phyloP scores from a whole-genome alignment of 2,888 invertebrate species.

The Drosophila nr. fundita region DNA sequence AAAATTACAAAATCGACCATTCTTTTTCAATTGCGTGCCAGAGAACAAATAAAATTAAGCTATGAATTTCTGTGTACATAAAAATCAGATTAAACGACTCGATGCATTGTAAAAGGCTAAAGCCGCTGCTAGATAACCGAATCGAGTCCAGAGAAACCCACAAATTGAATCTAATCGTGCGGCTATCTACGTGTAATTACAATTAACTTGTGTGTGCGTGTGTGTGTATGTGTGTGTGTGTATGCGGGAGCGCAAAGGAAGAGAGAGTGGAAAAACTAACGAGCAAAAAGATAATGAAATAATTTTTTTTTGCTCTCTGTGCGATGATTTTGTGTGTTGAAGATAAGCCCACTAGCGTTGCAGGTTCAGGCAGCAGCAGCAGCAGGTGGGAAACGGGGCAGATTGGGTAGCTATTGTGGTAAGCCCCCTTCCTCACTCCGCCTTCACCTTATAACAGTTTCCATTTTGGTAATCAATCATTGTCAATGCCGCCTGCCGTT shows the following conservation, averaged over 20 bases:
- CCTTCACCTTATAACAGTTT: slow-evolving; percentile 50
- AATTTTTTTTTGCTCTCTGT: slow-evolving; percentile 29
- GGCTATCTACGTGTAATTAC: slow-evolving; percentile 79
- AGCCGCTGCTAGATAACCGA: slow-evolving; percentile 46
- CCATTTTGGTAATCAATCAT: slow-evolving; percentile 81
- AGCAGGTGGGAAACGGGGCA: slow-evolving; percentile 14
- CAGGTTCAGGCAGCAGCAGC: slow-evolving; percentile 36
- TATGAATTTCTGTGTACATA: slow-evolving; percentile 36
- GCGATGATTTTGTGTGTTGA: slow-evolving; percentile 25
- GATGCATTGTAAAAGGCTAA: slow-evolving; percentile 42
- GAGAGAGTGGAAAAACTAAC: slow-evolving; percentile 54
- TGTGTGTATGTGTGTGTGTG: slow-evolving; percentile 14
- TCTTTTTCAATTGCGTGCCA: slow-evolving; percentile 15
- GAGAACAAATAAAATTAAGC: slow-evolving; percentile 12
- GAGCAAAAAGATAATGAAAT: slow-evolving; percentile 79
- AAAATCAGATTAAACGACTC: slow-evolving; percentile 69
- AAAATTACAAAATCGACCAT: slow-evolving; percentile 73
- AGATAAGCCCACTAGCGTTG: slow-evolving; percentile 37
- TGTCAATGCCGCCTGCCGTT: slow-evolving; percentile 74
- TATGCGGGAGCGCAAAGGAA: neutral
- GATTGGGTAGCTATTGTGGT: slow-evolving; percentile 55
- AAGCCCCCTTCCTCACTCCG: slow-evolving; percentile 22
- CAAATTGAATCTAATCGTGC: slow-evolving; percentile 78
- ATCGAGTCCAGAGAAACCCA: slow-evolving; percentile 37
- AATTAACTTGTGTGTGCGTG: slow-evolving; percentile 60